Evolutionary conservation across 2,888 invertebrate species (phyloP), one percentile per base, ranked within the genome.

Genomic region (Apantesis nais): DNA sequence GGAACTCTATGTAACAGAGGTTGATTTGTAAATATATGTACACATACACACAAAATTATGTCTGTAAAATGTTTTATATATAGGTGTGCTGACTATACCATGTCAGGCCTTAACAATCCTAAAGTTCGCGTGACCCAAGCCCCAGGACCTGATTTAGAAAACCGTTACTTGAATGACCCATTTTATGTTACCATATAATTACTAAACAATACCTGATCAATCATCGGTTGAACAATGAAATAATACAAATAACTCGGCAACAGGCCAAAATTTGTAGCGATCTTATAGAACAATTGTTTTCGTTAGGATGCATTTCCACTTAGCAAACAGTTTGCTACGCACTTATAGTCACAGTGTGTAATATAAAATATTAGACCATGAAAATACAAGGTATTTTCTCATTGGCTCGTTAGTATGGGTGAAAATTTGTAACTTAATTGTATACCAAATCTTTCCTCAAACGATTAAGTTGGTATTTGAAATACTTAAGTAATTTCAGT

Each of bases 171-270:
- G 66, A 34, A 16, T 72, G 80, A 80, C 80, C 82, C 72, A 82
- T 75, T 70, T 78, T 62, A 74, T 66, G 69, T 72, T 71, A 78
- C 80, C 80, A 80, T 78, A 80, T 73, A 39, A 55, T 67, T 19
- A 67, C 67, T 48, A 70, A 75, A 81, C 80, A 81, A 81, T 81
- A 71, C 70, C 63, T 70, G 66, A 78, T 81, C 76, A 80, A 82
- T 81, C 81, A 78, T 78, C 66, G 60, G 37, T 74, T 69, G 44
- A 81, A 80, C 81, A 78, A 78, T 78, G 74, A 80, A 81, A 80
- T 76, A 81, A 76, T 71, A 72, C 72, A 67, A 63, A 68, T 65
- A 71, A 25, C 67, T 73, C 80, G 83, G 81, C 83, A 68, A 22
- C 67, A 34, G 31, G 73, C 83, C 81, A 81, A 80, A 80, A 74